Evolutionary conservation across 2,888 invertebrate genomes (phyloP).

Genomic region (Limnephilus rhombicus): DNA sequence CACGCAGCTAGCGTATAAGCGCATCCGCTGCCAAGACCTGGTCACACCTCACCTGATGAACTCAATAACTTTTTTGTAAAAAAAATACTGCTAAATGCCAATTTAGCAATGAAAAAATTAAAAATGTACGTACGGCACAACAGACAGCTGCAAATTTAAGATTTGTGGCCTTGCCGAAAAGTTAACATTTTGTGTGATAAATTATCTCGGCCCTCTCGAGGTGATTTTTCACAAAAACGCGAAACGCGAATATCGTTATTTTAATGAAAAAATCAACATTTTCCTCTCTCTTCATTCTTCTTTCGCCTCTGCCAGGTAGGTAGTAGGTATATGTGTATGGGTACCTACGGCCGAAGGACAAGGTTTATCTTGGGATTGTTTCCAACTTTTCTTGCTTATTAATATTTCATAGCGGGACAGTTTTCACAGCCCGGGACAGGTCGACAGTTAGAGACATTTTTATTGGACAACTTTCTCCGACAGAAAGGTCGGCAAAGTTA

Average conservation of each 20-base stretch:
- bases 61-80: too few species aligned
- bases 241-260: neutral
- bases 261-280: neutral
- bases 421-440: neutral
- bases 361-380: neutral
- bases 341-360: neutral
- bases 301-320: neutral
- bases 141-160: too few species aligned
- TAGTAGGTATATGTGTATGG: neutral
- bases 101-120: too few species aligned
- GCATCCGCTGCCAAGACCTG: too few species aligned
- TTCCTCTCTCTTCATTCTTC: neutral
- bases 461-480: neutral
- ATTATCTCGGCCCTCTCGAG: too few species aligned
- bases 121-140: too few species aligned
- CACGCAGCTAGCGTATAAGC: too few species aligned
- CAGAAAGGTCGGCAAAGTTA: neutral
- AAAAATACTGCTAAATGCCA: too few species aligned
- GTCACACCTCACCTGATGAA: too few species aligned
- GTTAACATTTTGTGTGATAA: too few species aligned
- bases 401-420: neutral
- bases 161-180: too few species aligned
- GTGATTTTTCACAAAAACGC: too few species aligned
- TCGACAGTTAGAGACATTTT: neutral
- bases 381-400: conserved; percentile 1